Evolutionary conservation across 2,113 vertebrate species (phyloP), one percentile per base, ranked within the genome.

Genomic region (Synodontis membranacea): DNA sequence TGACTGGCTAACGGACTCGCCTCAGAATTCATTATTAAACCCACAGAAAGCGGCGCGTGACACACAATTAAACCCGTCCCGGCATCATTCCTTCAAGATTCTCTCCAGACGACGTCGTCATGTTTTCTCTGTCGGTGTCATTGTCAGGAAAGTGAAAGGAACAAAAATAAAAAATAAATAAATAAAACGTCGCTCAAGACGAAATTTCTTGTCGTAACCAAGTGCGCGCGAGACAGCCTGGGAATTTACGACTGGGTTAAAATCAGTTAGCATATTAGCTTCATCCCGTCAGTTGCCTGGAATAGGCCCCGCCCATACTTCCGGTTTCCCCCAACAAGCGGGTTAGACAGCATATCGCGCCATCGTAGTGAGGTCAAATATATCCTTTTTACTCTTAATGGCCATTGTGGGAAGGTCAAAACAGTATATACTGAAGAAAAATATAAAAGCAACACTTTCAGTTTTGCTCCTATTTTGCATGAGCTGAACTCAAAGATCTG

Each of bases 231-330:
- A 25, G 15, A 64, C 56, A 64, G 37, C 58, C 58, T 44, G 39
- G 17, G 42, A 64, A 82, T 46, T 31, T 25, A 28, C 39, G 58
- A 64, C 39, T 46, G 25, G 10, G 58, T 31, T 64, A 31, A 64
- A 48, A 31, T 48, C 80, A 64, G 42, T 58, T 82, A 64, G 21
- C 80, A 62, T 60, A 62, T 78, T 64, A 79, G 74, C 75, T 60
- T 84, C 50, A 66, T 44, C 37, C 80, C 39, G 17, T 84, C 66
- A 74, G 23, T 44, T 50, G 48, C 31, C 84, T 39, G 72, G 31
- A 86, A 88, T 86, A 84, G 58, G 74, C 83, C 54, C 46, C 23
- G 64, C 70, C 80, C 82, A 75, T 58, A 74, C 70, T 78, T 86
- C 80, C 89, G 85, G 37, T n/a, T n/a, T n/a, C n/a, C n/a, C n/a